A percentile compares a stretch with the other conserved stretches of the same genome.
Evolutionary conservation across 2,888 invertebrate genomes (phyloP).

Genomic region (Gymnoscelis rufifasciata): DNA sequence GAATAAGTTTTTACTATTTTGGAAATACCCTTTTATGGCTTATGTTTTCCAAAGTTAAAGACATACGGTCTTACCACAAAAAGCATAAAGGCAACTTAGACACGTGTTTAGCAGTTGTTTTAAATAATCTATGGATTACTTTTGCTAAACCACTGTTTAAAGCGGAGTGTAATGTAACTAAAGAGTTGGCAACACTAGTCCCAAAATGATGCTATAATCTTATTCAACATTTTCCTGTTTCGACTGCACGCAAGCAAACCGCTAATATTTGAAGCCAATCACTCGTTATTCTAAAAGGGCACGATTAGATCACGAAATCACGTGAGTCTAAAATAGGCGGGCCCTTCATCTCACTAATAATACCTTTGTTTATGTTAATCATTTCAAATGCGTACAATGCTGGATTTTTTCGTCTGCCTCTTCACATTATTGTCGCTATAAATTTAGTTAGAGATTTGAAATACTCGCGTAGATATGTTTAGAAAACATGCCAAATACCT

Average conservation of each 20-base stretch:
- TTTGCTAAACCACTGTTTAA: no score
- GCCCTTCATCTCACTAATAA: constrained; percentile 56
- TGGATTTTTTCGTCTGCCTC: constrained; percentile 33
- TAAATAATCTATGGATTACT: no score
- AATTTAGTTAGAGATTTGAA: constrained; percentile 30
- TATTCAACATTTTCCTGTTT: no score
- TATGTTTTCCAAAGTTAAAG: no score
- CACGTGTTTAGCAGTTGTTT: no score
- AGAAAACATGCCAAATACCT: background rate
- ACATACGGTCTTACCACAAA: no score
- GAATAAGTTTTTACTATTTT: no score
- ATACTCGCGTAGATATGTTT: constrained; percentile 7
- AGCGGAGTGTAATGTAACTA: no score
- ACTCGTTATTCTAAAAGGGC: constrained; percentile 52
- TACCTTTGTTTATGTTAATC: constrained; percentile 59
- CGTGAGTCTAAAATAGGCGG: constrained; percentile 48
- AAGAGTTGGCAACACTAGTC: no score
- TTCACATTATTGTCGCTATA: constrained; percentile 37
- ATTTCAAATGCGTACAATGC: constrained; percentile 38
- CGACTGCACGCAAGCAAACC: constrained; percentile 5
- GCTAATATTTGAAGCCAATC: constrained; percentile 30
- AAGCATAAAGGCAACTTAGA: no score
- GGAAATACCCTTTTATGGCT: no score
- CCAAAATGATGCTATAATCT: no score
- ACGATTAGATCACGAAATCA: constrained; percentile 54